Evolutionary conservation across 1,140 invertebrate genomes (phyloP).

Genomic region (Aporrectodea caliginosa): DNA sequence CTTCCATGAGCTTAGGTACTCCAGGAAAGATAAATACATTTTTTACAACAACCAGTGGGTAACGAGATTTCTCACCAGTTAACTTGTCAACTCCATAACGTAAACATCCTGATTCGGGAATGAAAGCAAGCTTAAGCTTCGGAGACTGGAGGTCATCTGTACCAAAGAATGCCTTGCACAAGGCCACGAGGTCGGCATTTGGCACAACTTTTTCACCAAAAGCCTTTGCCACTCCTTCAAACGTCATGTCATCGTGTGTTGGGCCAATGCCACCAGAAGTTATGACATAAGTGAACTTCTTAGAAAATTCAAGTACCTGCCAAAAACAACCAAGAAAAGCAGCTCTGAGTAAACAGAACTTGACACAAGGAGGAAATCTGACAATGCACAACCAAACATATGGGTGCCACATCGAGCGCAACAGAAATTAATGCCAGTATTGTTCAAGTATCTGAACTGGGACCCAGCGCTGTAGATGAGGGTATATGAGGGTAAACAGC

Average conservation of each 20-base stretch:
- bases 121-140: slow-evolving; percentile 59
- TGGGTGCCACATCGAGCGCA: too few relatives aligned
- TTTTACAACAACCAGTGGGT: slow-evolving; percentile 66
- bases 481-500: too few relatives aligned
- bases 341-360: too few relatives aligned
- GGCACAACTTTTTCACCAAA: slow-evolving; percentile 63
- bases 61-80: slow-evolving; percentile 49
- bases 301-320: slow-evolving; percentile 60
- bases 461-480: too few relatives aligned
- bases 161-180: slow-evolving; percentile 58
- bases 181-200: slow-evolving; percentile 62
- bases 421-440: too few relatives aligned
- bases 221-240: slow-evolving; percentile 69
- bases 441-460: too few relatives aligned
- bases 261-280: slow-evolving; percentile 78
- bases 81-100: slow-evolving; percentile 51
- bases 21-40: slow-evolving; percentile 79
- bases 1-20: slow-evolving; percentile 65
- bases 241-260: slow-evolving; percentile 81
- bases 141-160: slow-evolving; percentile 53
- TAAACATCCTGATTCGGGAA: slow-evolving; percentile 52
- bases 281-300: slow-evolving; percentile 64
- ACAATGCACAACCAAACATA: too few relatives aligned
- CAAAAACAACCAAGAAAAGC: too few relatives aligned
- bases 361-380: not conserved